phyloP scores from a whole-genome alignment of 2,113 vertebrate genomes.

The Columba livia region DNA sequence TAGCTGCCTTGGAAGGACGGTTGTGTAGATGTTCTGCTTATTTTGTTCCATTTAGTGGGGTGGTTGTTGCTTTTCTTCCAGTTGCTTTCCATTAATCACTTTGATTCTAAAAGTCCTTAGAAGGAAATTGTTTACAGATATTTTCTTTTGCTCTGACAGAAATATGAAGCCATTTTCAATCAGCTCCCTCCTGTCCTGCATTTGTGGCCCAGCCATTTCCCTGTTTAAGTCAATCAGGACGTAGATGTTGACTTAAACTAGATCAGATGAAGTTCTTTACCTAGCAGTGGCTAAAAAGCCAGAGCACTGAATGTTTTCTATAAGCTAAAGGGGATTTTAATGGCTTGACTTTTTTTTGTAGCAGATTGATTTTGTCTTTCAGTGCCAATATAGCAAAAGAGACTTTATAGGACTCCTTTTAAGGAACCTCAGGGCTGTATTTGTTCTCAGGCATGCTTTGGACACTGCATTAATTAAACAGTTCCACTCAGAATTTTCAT shows the following conservation, averaged over 20 bases:
- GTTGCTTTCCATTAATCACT: constrained; percentile 59
- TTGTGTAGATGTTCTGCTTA: background rate
- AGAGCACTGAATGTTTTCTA: background rate
- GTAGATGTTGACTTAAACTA: background rate
- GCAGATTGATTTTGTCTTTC: background rate
- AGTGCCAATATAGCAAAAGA: background rate
- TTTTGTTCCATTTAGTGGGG: background rate
- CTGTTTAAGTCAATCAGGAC: constrained; percentile 44
- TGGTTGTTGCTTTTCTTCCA: constrained; percentile 26
- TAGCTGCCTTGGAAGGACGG: background rate
- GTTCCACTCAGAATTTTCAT: background rate
- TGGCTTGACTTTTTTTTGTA: background rate
- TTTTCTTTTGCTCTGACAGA: constrained; percentile 49
- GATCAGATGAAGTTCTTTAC: constrained; percentile 55
- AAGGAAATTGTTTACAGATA: constrained; percentile 68
- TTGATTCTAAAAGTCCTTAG: constrained; percentile 18
- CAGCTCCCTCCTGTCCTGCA: constrained; percentile 5
- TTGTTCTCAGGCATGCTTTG: background rate
- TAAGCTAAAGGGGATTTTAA: constrained; percentile 11
- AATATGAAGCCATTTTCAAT: constrained; percentile 60
- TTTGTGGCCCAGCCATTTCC: constrained; percentile 21
- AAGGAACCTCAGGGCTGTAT: background rate
- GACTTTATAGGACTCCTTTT: background rate
- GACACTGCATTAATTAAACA: background rate
- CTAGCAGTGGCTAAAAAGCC: background rate